These are phyloP conservation scores for Agrotis puta DNA, from an alignment of 2,888 invertebrate genomes.

Conservation along the genomic window DNA sequence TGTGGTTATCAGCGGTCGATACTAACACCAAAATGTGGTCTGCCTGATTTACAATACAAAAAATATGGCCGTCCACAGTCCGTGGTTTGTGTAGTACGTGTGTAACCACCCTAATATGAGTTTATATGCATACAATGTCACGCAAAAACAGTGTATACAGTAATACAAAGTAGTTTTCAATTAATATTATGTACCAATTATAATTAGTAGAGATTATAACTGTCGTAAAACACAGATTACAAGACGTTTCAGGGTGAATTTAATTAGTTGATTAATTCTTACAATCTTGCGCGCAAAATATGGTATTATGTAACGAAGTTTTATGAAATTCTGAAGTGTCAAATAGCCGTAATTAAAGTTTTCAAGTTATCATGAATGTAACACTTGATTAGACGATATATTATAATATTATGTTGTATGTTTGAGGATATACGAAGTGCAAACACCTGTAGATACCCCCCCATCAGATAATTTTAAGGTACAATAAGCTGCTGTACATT, in stretches of 20 bases:
- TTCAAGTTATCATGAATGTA: constrained; percentile 12
- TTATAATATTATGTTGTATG: no score
- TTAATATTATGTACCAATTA: constrained; percentile 21
- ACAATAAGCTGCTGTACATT: no score
- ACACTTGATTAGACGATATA: not conserved
- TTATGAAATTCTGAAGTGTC: constrained; percentile 11
- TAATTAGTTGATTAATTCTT: not conserved
- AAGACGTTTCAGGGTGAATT: constrained; percentile 1
- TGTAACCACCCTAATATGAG: not conserved
- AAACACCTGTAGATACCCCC: not conserved
- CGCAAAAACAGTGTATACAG: constrained; percentile 24
- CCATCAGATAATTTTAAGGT: not conserved
- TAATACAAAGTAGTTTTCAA: constrained; percentile 12
- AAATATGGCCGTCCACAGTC: no score
- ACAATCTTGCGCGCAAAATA: constrained; percentile 9
- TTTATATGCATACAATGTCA: constrained; percentile 28
- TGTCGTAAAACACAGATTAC: constrained; percentile 20
- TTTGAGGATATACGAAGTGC: not conserved
- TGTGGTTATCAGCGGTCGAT: no score
- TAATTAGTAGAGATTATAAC: constrained; percentile 13
- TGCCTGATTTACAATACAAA: no score
- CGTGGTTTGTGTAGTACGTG: no score
- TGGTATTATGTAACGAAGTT: not conserved
- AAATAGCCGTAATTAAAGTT: constrained; percentile 17
- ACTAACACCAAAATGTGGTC: no score